A percentile compares a stretch with the other conserved stretches of the same genome.
Evolutionary conservation across 2,113 vertebrate genomes (phyloP).

Genomic region (Phylloscopus trochilus): DNA sequence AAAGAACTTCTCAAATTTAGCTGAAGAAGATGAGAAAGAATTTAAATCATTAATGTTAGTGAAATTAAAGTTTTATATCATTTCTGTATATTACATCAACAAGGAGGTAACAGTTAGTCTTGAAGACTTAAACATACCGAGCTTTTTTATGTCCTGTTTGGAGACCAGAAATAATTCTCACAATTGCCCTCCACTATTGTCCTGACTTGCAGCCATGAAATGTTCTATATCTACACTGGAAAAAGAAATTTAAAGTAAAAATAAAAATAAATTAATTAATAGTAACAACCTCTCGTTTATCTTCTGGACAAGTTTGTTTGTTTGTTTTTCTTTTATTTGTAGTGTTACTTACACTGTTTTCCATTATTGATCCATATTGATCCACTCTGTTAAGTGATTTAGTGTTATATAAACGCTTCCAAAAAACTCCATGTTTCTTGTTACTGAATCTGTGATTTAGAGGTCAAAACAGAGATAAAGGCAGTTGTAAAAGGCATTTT

Average conservation of each 20-base stretch:
- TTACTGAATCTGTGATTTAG: neutral
- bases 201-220: neutral
- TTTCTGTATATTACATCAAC: neutral
- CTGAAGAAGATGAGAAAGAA: neutral
- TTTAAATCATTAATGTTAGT: neutral
- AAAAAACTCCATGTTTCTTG: neutral
- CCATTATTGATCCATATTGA: neutral
- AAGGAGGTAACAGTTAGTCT: neutral
- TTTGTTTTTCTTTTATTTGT: neutral
- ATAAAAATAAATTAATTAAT: neutral
- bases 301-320: neutral
- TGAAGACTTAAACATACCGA: neutral
- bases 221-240: neutral
- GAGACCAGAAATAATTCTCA: neutral
- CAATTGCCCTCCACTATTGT: neutral
- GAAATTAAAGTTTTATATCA: neutral
- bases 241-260: neutral
- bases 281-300: neutral
- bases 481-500: neutral
- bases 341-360: neutral
- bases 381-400: neutral
- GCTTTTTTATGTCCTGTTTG: neutral
- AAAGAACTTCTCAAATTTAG: neutral
- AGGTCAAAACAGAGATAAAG: neutral
- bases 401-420: neutral